phyloP scores from a whole-genome alignment of 2,797 vertebrate genomes.

The Distichodus sexfasciatus region DNA sequence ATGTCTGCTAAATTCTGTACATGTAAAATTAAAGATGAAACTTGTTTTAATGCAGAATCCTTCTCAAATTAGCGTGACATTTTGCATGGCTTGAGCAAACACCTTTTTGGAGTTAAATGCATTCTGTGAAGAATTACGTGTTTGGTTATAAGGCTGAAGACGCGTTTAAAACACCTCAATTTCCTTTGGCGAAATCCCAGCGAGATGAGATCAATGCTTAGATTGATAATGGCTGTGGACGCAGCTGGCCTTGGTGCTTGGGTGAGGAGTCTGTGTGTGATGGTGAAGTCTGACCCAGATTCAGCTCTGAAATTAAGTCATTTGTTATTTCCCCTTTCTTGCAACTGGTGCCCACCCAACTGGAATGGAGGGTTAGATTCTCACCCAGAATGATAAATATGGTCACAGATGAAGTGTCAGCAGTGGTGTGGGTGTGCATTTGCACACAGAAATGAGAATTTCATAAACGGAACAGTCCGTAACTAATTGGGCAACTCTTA shows the following conservation, averaged over 20 bases:
- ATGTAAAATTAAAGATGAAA: too few species aligned
- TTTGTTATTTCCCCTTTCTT: constrained; percentile 68
- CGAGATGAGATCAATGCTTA: constrained; percentile 53
- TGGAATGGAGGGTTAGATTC: constrained; percentile 73
- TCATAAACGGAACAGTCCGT: not conserved
- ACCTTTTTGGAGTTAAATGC: too few species aligned
- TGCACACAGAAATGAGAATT: too few species aligned
- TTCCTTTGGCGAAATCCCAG: constrained; percentile 20
- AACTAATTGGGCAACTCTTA: not conserved
- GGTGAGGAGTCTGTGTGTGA: constrained; percentile 40
- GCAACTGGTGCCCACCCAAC: constrained; percentile 75
- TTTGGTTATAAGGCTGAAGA: too few species aligned
- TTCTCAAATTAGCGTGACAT: too few species aligned
- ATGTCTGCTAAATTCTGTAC: too few species aligned
- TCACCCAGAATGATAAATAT: constrained; percentile 75
- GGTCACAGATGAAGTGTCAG: constrained; percentile 63
- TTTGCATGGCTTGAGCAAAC: too few species aligned
- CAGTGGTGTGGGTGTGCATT: not conserved
- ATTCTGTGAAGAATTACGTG: too few species aligned
- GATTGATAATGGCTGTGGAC: constrained; percentile 56
- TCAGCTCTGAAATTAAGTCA: constrained; percentile 74
- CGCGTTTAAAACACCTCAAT: not conserved
- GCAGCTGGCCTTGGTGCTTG: constrained; percentile 42
- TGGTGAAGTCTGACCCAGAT: constrained; percentile 68
- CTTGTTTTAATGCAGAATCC: too few species aligned